Evolutionary conservation across 2,113 vertebrate genomes (phyloP).

Genomic region (Campylomormyrus tamandua): DNA sequence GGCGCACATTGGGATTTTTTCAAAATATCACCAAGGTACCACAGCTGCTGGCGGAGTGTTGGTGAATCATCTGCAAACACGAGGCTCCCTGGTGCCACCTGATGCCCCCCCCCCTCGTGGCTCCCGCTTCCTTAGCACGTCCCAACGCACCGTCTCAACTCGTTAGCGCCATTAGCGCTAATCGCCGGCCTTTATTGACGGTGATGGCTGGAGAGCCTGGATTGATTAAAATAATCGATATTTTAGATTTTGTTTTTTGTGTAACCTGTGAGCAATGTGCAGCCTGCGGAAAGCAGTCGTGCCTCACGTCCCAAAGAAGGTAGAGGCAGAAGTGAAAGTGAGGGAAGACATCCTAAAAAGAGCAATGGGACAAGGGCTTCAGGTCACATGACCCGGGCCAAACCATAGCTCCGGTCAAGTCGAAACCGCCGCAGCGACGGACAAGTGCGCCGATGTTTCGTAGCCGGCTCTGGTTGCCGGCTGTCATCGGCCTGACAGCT

Average conservation of each 20-base stretch:
- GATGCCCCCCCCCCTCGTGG: background rate
- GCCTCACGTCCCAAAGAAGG: background rate
- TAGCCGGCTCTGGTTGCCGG: background rate
- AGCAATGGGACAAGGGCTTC: background rate
- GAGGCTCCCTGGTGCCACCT: background rate
- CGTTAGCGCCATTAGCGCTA: background rate
- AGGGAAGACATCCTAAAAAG: background rate
- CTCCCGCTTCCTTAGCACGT: background rate
- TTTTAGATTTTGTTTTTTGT: background rate
- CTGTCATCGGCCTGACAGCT: background rate
- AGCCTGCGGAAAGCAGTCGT: background rate
- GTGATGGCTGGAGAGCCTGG: background rate
- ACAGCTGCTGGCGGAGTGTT: background rate
- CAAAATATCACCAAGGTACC: background rate
- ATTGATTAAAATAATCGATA: background rate
- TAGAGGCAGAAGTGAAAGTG: background rate
- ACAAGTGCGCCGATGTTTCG: background rate
- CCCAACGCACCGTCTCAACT: background rate
- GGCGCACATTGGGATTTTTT: background rate
- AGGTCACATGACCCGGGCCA: background rate
- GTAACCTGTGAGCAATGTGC: background rate
- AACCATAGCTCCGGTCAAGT: background rate
- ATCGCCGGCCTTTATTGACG: background rate
- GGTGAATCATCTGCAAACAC: background rate
- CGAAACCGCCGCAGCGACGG: background rate